Evolutionary conservation across 2,888 invertebrate species (phyloP).

Genomic region (Heliconius aoede): DNA sequence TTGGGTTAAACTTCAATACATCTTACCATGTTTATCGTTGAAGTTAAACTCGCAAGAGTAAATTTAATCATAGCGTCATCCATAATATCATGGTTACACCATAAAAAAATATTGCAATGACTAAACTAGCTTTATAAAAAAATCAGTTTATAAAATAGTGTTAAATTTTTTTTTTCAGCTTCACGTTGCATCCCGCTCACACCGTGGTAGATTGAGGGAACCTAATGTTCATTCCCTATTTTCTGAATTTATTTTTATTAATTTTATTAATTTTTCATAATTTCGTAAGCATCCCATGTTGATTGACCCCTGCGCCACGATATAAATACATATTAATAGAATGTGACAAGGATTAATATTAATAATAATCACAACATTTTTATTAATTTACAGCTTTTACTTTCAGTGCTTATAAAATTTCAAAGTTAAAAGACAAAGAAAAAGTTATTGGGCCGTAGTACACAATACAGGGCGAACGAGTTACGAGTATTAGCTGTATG

Average conservation of each 20-base stretch:
- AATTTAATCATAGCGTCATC: neutral
- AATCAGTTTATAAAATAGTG: no score
- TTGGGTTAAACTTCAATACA: constrained; percentile 18
- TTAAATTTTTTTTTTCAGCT: neutral
- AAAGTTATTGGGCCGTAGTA: constrained; percentile 17
- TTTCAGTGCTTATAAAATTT: neutral
- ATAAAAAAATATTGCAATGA: neutral
- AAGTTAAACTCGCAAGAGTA: constrained; percentile 14
- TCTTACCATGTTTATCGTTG: constrained; percentile 13
- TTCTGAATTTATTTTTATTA: no score
- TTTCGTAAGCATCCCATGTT: neutral
- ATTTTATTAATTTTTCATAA: no score
- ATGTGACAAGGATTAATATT: neutral
- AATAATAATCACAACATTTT: neutral
- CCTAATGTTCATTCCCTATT: neutral
- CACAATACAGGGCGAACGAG: constrained; percentile 24
- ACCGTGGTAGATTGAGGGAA: neutral
- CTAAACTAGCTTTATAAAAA: neutral
- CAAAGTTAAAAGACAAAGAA: constrained; percentile 8
- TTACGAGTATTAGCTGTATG: constrained; percentile 31
- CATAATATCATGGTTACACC: neutral
- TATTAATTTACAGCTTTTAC: neutral
- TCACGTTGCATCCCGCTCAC: neutral
- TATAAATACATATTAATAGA: neutral
- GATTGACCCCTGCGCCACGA: no score